Evolutionary conservation across 2,888 invertebrate genomes (phyloP).

Genomic region (Nephrotoma guestfalica): DNA sequence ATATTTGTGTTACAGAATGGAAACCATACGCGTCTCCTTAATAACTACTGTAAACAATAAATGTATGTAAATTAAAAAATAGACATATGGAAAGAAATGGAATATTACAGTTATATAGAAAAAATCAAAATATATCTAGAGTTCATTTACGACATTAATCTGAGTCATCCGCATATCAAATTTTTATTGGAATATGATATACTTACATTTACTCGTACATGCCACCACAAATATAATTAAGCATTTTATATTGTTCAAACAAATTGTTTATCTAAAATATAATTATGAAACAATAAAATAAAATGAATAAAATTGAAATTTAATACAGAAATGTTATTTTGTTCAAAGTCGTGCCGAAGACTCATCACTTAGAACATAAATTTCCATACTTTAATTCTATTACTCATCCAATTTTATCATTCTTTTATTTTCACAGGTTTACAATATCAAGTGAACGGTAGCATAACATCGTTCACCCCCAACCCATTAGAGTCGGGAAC

Average conservation of each 20-base stretch:
- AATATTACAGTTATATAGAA: neutral
- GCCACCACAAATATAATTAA: neutral
- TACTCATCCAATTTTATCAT: neutral
- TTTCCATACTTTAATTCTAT: neutral
- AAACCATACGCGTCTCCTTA: slow-evolving; percentile 4
- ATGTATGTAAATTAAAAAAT: neutral
- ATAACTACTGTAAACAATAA: neutral
- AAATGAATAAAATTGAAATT: neutral
- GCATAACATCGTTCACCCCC: neutral
- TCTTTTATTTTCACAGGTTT: neutral
- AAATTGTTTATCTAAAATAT: neutral
- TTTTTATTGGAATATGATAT: neutral
- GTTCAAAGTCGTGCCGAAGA: neutral
- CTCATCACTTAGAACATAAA: neutral
- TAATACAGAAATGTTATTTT: neutral
- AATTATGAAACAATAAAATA: neutral
- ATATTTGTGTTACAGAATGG: neutral
- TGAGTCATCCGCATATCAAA: neutral
- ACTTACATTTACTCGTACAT: neutral
- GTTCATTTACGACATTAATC: neutral
- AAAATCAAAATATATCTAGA: neutral
- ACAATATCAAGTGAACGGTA: neutral
- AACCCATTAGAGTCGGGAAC: neutral
- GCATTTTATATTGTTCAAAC: neutral
- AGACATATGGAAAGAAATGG: neutral